A percentile compares a stretch with the other conserved stretches of the same genome.
Evolutionary conservation across 2,113 vertebrate species (phyloP).

Genomic region (Solea solea): DNA sequence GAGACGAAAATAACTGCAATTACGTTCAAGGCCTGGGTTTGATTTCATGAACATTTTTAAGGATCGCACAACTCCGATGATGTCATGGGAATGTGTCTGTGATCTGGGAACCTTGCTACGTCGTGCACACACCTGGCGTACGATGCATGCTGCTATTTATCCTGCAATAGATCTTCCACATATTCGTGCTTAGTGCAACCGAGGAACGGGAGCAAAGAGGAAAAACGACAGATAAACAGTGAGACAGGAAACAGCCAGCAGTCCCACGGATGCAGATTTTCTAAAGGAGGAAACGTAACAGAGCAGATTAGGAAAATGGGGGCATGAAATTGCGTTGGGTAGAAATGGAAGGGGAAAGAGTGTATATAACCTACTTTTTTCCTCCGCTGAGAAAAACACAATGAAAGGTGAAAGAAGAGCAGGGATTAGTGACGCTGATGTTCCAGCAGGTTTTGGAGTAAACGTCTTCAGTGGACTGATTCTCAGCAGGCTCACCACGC

Average conservation of each 20-base stretch:
- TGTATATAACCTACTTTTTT: constrained; percentile 42
- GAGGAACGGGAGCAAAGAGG: background rate
- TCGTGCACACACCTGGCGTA: too few relatives aligned
- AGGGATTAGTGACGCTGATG: constrained; percentile 22
- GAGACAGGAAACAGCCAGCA: constrained; percentile 4
- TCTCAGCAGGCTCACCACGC: constrained; percentile 5
- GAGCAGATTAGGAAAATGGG: constrained; percentile 12
- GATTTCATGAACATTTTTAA: too few relatives aligned
- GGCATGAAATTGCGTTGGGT: constrained; percentile 31
- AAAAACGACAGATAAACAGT: background rate
- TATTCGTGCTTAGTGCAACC: too few relatives aligned
- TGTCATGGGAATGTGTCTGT: too few relatives aligned
- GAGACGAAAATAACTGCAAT: too few relatives aligned
- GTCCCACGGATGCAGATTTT: constrained; percentile 17
- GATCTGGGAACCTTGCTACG: too few relatives aligned
- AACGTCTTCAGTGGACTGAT: background rate
- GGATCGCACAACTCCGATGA: too few relatives aligned
- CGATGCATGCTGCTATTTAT: too few relatives aligned
- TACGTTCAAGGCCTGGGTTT: too few relatives aligned
- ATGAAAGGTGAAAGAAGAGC: constrained; percentile 8
- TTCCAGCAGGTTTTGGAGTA: constrained; percentile 3
- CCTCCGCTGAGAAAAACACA: constrained; percentile 1
- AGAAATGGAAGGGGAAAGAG: constrained; percentile 37
- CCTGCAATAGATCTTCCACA: too few relatives aligned
- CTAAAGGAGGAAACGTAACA: background rate